A percentile compares a stretch with the other conserved stretches of the same genome.
These are phyloP conservation scores for Nysson spinosus DNA, from an alignment of 2,888 invertebrate species.

Conservation along the genomic window DNA sequence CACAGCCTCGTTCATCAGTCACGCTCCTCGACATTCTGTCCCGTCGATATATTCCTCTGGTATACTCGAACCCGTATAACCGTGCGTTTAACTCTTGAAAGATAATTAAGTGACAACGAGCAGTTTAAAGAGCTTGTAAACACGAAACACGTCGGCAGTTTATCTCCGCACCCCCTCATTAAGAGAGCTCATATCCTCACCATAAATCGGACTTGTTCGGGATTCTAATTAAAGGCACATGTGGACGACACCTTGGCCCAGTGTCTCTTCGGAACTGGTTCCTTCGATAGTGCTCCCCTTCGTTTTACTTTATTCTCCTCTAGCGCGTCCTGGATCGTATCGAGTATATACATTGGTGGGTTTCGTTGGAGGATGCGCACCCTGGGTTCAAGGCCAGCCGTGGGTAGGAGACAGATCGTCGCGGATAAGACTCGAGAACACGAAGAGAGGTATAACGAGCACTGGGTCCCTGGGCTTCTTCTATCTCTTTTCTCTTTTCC, in stretches of 20 bases:
- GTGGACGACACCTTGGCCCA: conserved; percentile 40
- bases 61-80: too few species aligned
- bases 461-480: conserved; percentile 14
- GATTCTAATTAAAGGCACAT: conserved; percentile 55
- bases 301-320: not conserved
- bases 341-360: conserved; percentile 3
- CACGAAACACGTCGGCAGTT: conserved; percentile 39
- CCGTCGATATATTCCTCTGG: too few species aligned
- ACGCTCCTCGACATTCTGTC: not conserved
- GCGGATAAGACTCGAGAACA: conserved; percentile 44
- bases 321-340: not conserved
- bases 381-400: conserved; percentile 54
- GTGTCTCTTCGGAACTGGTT: conserved; percentile 25
- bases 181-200: conserved; percentile 39
- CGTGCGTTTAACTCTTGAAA: conserved; percentile 7
- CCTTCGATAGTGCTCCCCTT: not conserved
- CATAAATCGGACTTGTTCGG: conserved; percentile 45
- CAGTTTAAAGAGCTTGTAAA: conserved; percentile 54
- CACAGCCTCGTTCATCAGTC: conserved; percentile 32
- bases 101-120: conserved; percentile 53
- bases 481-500: conserved; percentile 11
- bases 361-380: conserved; percentile 39
- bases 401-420: conserved; percentile 62
- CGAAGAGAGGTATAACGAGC: conserved; percentile 51
- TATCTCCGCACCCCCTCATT: conserved; percentile 50